phyloP scores from a whole-genome alignment of 2,888 invertebrate species.

The Tetragonula carbonaria region DNA sequence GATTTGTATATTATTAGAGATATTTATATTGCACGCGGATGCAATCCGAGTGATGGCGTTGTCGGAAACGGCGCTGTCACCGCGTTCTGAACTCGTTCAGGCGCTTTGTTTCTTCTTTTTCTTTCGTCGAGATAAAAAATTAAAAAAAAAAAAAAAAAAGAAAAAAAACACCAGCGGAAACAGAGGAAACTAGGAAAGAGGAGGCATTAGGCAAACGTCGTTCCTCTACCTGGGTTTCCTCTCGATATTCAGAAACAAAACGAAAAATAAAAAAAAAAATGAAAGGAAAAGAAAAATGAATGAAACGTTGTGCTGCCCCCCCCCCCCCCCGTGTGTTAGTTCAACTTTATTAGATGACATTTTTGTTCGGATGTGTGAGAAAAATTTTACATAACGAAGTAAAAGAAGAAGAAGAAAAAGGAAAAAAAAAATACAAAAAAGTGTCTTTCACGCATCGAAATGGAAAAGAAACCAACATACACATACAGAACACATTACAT shows the following conservation, averaged over 20 bases:
- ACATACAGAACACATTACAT: background rate
- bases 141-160: background rate
- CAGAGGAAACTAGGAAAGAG: constrained; percentile 24
- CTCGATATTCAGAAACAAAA: constrained; percentile 32
- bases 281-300: constrained; percentile 22
- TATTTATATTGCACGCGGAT: constrained; percentile 76
- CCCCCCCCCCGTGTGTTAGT: constrained; percentile 57
- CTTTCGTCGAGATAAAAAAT: constrained; percentile 24
- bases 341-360: constrained; percentile 59
- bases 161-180: background rate
- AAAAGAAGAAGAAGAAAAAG: constrained; percentile 22
- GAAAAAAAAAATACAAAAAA: constrained; percentile 67
- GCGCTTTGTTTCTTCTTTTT: constrained; percentile 45
- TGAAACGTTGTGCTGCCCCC: constrained; percentile 62
- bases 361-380: constrained; percentile 67
- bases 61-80: constrained; percentile 8
- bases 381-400: constrained; percentile 67
- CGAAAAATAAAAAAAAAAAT: background rate
- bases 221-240: constrained; percentile 43
- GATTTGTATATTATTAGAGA: constrained; percentile 79
- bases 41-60: constrained; percentile 46
- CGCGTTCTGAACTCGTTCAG: background rate
- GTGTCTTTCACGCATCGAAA: constrained; percentile 79
- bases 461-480: constrained; percentile 20
- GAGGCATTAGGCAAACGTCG: constrained; percentile 38